Evolutionary conservation across 2,888 invertebrate species (phyloP), one percentile per base, ranked within the genome.

Genomic region (Diarsia mendica): DNA sequence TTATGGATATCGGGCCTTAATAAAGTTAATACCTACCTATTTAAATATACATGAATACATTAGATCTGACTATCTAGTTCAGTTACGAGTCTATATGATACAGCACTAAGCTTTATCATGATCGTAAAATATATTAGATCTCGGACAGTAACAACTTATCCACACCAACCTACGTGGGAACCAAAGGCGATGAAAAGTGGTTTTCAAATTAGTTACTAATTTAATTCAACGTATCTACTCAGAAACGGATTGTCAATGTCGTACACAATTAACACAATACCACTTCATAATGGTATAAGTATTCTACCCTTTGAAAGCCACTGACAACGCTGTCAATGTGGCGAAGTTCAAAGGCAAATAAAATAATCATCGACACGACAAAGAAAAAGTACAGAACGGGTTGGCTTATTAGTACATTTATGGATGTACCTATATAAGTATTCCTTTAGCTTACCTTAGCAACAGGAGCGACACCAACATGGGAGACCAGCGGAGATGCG

Each of bases 401-500:
- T 55, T 55, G 55, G 3, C 3, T 9, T 58, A 28, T 9, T 6
- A 8, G 39, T 39, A 28, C 58, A 28, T 60, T 18, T 3, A 33
- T 33, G 39, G 15, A 63, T n/a, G 39, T n/a, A 39, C 8, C n/a
- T 39, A 39, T 15, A n/a, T n/a, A 39, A 15, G n/a, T n/a, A 39
- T 13, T 44, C n/a, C 18, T 48, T 49, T 44, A 49, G 63, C 74
- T 86, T 89, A 96, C 96, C 89, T 94, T 95, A 80, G 96, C 95
- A 9, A 95, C 92, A 23, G 96, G 96, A 5, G 94, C 91, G 33
- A 93, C 91, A 23, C 93, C 94, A 18, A 91, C 92, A 82, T 93
- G 94, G 3, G 93, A 95, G 3, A 95, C 95, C 23, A 90, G 85
- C 13, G 95, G 95, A 3, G 96, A 90, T 8, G 93, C 92, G n/a